Percentiles rank a stretch among this genome's conserved stretches.
phyloP scores from a whole-genome alignment of 2,113 vertebrate species.

The Strix aluco region DNA sequence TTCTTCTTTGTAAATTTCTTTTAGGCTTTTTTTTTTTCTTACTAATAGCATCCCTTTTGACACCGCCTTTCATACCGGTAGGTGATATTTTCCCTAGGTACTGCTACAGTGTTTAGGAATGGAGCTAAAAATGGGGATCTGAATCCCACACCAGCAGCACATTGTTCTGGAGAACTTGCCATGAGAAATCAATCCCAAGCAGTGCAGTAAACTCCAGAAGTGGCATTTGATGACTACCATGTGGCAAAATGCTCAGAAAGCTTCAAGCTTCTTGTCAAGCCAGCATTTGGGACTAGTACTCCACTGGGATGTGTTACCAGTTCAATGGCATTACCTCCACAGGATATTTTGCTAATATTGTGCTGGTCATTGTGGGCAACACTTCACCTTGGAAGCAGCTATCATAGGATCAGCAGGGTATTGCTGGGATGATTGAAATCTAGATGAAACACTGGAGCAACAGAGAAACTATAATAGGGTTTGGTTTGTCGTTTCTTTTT shows the following conservation, averaged over 20 bases:
- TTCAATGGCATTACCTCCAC: conserved; percentile 13
- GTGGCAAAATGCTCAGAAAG: conserved; percentile 22
- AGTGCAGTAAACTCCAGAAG: background rate
- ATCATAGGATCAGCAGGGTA: background rate
- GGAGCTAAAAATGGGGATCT: background rate
- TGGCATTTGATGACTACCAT: background rate
- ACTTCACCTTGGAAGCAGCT: background rate
- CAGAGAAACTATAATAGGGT: background rate
- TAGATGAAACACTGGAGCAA: background rate
- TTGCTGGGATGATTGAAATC: background rate
- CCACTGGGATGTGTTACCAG: background rate
- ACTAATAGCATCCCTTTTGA: background rate
- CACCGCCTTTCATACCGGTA: background rate
- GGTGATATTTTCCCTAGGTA: background rate
- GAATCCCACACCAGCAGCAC: background rate
- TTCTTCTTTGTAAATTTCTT: background rate
- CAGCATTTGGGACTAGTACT: background rate
- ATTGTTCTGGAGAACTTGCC: background rate
- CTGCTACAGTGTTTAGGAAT: background rate
- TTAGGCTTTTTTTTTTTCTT: background rate
- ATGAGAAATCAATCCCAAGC: background rate
- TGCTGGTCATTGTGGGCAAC: background rate
- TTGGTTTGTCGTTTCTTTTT: background rate
- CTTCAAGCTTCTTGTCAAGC: background rate
- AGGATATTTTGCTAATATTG: conserved; percentile 11